Conservation (phyloP, 92 coral and sea anemone genomes). For the Porites lobata region DNA sequence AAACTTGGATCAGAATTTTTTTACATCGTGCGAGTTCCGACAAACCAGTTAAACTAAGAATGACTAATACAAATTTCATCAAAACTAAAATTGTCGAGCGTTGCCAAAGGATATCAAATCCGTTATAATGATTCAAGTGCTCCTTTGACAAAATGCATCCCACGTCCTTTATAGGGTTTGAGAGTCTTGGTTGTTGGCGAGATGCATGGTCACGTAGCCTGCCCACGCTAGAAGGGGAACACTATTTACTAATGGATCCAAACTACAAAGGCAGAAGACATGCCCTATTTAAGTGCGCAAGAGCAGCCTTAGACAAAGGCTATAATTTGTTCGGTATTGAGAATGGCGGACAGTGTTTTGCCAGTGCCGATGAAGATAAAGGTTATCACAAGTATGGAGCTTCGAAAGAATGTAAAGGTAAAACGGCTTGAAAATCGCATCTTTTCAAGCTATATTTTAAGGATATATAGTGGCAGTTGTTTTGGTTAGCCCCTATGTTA, state of each 20-base stretch:
- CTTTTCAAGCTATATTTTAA: neutral
- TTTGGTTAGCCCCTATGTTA: neutral
- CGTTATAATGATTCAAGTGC: no score
- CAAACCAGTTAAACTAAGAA: no score
- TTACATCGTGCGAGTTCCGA: no score
- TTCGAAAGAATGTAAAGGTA: conserved; percentile 87
- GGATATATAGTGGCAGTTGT: neutral
- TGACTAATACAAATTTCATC: no score
- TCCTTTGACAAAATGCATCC: neutral
- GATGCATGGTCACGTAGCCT: conserved; percentile 96
- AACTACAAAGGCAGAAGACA: conserved; percentile 88
- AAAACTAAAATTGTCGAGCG: no score
- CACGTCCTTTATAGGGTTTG: conserved; percentile 62
- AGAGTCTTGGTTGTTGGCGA: conserved; percentile 92
- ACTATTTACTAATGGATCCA: conserved; percentile 86
- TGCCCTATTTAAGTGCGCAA: conserved; percentile 90
- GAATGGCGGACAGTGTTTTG: conserved; percentile 98
- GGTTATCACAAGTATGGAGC: conserved; percentile 80
- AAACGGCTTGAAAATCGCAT: neutral
- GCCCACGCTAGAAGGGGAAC: conserved; percentile 90
- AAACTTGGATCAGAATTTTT: no score
- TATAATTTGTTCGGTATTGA: conserved; percentile 87
- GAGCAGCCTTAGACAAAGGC: conserved; percentile 85
- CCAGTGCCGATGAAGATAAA: conserved; percentile 64
- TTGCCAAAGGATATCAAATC: no score